phyloP scores from a whole-genome alignment of 2,113 vertebrate species.

The Plecturocebus donacophilus region DNA sequence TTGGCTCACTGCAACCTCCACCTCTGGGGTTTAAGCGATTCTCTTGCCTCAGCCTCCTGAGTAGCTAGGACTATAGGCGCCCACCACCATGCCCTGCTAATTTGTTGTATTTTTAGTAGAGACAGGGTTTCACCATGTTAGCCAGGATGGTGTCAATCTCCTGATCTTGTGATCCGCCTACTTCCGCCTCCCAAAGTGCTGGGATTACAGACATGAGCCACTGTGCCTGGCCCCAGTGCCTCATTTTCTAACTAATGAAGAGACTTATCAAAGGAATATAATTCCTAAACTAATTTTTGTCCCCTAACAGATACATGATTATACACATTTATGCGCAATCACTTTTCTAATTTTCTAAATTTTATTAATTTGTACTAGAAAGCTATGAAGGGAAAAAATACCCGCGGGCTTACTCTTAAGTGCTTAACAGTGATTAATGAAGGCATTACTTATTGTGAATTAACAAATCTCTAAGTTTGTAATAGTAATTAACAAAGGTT shows the following conservation, averaged over 20 bases:
- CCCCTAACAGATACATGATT: background rate
- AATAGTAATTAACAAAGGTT: background rate
- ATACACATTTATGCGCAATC: background rate
- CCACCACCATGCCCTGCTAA: no score
- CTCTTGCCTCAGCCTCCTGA: no score
- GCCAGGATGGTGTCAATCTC: no score
- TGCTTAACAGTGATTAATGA: background rate
- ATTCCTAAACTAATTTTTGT: background rate
- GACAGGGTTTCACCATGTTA: no score
- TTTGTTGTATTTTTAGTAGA: no score
- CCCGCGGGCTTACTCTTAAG: background rate
- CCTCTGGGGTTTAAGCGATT: no score
- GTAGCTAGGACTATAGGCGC: no score
- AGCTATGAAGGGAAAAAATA: background rate
- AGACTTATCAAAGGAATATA: background rate
- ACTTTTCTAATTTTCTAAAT: background rate
- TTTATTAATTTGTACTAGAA: conserved; percentile 11
- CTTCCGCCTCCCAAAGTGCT: no score
- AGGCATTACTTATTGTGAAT: background rate
- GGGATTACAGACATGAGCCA: no score
- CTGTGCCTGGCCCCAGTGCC: background rate
- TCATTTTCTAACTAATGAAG: conserved; percentile 7
- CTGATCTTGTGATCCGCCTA: no score
- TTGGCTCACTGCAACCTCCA: no score
- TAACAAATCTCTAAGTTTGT: background rate